phyloP scores from a whole-genome alignment of 2,797 vertebrate genomes.

The Enteromius thamalakanensis region DNA sequence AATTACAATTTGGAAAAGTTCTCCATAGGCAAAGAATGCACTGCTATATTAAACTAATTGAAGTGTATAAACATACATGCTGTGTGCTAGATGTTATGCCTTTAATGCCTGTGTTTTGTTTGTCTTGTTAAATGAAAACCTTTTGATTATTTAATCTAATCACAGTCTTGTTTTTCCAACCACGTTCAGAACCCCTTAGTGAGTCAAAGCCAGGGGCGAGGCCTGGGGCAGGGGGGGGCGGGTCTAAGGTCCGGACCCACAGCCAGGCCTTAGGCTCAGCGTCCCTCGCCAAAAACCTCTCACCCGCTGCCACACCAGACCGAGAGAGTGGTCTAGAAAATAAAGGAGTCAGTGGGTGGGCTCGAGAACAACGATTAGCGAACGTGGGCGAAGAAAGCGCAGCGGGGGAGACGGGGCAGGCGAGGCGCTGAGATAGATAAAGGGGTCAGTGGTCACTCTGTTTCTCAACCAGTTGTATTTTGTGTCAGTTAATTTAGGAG shows the following conservation, averaged over 20 bases:
- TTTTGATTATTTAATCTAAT: conserved; percentile 88
- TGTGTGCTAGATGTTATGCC: conserved; percentile 91
- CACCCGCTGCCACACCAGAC: conserved; percentile 56
- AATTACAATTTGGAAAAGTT: conserved; percentile 87
- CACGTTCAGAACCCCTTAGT: conserved; percentile 75
- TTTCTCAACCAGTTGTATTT: conserved; percentile 85
- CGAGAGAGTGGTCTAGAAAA: conserved; percentile 9
- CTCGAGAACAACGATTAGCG: background rate
- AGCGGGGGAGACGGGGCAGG: conserved; percentile 54
- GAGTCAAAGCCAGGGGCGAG: conserved; percentile 61
- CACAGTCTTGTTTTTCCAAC: conserved; percentile 86
- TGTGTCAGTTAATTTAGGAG: conserved; percentile 88
- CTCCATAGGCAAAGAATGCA: conserved; percentile 89
- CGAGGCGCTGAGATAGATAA: conserved; percentile 69
- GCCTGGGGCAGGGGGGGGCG: conserved; percentile 48
- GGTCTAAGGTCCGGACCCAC: conserved; percentile 59
- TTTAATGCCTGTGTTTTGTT: conserved; percentile 91
- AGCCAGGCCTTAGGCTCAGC: conserved; percentile 63
- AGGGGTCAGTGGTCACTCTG: conserved; percentile 81
- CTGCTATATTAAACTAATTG: conserved; percentile 88
- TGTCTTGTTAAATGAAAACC: conserved; percentile 92
- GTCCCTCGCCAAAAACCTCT: conserved; percentile 71
- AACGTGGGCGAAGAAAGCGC: background rate
- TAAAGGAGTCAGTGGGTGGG: background rate
- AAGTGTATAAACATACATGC: conserved; percentile 88